Conservation (phyloP, 2,888 invertebrate species). For the Lottia scabra region DNA sequence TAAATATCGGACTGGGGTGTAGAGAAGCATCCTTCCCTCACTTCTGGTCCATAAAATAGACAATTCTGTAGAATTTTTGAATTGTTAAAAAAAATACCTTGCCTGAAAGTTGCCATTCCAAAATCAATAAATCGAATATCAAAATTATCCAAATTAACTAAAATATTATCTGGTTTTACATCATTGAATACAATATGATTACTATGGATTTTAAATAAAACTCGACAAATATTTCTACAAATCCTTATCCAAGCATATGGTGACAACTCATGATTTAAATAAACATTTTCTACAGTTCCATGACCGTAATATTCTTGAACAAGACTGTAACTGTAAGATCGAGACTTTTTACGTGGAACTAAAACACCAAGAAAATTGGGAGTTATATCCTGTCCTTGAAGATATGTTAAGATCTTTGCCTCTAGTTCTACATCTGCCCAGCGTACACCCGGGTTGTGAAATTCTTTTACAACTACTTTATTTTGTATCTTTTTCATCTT, state of each 20-base stretch:
- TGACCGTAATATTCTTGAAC: constrained; percentile 34
- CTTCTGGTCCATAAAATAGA: constrained; percentile 33
- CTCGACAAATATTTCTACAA: neutral
- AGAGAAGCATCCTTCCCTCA: constrained; percentile 25
- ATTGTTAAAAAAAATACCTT: constrained; percentile 29
- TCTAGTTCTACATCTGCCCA: constrained; percentile 34
- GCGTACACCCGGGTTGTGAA: constrained; percentile 18
- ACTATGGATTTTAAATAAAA: constrained; percentile 20
- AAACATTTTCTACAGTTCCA: constrained; percentile 6
- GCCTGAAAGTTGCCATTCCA: constrained; percentile 35
- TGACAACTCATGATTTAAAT: neutral
- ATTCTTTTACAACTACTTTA: neutral
- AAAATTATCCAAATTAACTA: neutral
- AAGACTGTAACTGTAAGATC: constrained; percentile 30
- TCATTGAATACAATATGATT: constrained; percentile 31
- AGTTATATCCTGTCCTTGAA: constrained; percentile 31
- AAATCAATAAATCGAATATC: constrained; percentile 31
- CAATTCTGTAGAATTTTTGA: constrained; percentile 30
- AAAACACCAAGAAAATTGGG: constrained; percentile 31
- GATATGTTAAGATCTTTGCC: constrained; percentile 28
- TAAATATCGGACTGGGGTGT: constrained; percentile 27
- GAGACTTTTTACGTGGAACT: constrained; percentile 13
- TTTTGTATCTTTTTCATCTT: neutral
- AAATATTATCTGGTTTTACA: constrained; percentile 22
- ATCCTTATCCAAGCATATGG: neutral